Base-by-base conservation (phyloP, 2,888 invertebrate genomes). In the Tigriopus californicus region DNA sequence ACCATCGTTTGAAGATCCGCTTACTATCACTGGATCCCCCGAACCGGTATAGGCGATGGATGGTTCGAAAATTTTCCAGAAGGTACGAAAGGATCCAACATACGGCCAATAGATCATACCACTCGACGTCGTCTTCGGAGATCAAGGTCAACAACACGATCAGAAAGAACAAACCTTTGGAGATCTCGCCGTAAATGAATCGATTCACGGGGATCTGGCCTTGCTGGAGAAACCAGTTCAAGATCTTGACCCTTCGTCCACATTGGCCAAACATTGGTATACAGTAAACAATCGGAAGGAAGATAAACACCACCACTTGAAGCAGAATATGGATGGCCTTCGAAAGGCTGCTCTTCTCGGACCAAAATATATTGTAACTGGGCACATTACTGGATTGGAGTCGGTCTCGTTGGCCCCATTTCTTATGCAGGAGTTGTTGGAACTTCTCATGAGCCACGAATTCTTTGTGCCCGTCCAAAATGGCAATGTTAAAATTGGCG, bases 361-460 rank as follows among this genome's bases (percentile, higher is more conserved):
- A 58, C 58, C 58, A 58, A 22, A 58, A 58, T 25, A 58, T 58
- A 10, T 58, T 58, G 15, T 49, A 58, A 33, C 58, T 48, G 4
- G 51, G 48, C 13, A 15, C 41, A 49, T 58, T 49, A 33, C 33
- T 49, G 15, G 40, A 58, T 20, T 58, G 46, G 12, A 58, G 18
- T 25, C 58, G 48, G 18, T 58, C 58, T 24, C 58, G 11, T 40
- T 58, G 58, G 2, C 58, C 58, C 58, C 58, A 58, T 18, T 58
- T 58, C 33, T 58, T 58, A 22, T 58, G 58, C 2, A 58, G 33
- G 25, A 58, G n/a, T 24, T 58, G 58, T 41, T 58, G 58, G 44
- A 58, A 58, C 33, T 58, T 58, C 49, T 58, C 58, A 48, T 58
- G 58, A 1, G 58, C 58, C 33, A 58, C 58, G 49, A 58, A 49